These are phyloP conservation scores for Drosophila pseudotalamancana DNA, from an alignment of 2,888 invertebrate species.

Conservation along the genomic window DNA sequence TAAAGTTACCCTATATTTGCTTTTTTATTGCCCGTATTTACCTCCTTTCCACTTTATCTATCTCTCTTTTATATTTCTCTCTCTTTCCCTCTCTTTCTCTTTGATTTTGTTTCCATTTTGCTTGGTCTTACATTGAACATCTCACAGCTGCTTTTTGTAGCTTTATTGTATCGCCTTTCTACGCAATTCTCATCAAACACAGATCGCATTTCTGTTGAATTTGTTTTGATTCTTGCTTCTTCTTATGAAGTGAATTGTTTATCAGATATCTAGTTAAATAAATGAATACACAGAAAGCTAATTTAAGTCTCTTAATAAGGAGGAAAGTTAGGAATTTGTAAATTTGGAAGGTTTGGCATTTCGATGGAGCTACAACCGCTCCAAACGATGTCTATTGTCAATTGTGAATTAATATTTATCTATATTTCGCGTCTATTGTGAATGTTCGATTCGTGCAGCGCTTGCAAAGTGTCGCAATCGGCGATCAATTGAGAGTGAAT, in stretches of 20 bases:
- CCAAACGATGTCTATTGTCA: background rate
- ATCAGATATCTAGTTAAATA: no score
- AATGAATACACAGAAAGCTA: no score
- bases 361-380: no score
- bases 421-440: background rate
- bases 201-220: background rate
- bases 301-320: no score
- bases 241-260: no score
- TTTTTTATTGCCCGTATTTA: background rate
- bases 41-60: background rate
- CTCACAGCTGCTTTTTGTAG: background rate
- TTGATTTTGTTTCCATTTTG: background rate
- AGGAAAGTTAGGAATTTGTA: no score
- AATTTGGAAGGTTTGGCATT: no score
- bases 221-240: no score
- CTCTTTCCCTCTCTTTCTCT: background rate
- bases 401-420: background rate
- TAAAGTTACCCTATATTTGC: background rate
- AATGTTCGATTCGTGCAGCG: constrained; percentile 23
- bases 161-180: background rate
- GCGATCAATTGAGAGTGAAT: constrained; percentile 6
- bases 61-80: no score
- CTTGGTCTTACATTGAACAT: background rate
- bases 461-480: constrained; percentile 19
- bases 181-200: background rate